Conservation (phyloP, 2,888 invertebrate genomes). For the Galerucella pusilla region DNA sequence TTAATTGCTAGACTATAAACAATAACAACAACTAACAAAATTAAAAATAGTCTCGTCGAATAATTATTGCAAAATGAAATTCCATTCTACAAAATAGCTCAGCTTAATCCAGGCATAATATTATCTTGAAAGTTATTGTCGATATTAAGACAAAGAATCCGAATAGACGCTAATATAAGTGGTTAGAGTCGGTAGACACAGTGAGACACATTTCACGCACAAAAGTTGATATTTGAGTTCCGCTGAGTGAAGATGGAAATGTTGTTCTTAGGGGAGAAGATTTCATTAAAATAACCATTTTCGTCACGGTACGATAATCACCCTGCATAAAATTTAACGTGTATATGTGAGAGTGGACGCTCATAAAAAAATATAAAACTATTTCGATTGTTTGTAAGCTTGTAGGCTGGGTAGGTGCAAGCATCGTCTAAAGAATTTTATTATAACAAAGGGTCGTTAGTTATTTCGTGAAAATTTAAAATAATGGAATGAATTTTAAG, state of each 20-base stretch:
- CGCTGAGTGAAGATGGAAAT: slow-evolving; percentile 58
- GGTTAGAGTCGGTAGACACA: slow-evolving; percentile 16
- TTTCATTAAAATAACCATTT: slow-evolving; percentile 61
- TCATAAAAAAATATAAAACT: slow-evolving; percentile 5
- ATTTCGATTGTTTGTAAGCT: slow-evolving; percentile 12
- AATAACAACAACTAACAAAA: no score
- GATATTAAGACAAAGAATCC: slow-evolving; percentile 10
- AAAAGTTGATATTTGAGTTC: slow-evolving; percentile 49
- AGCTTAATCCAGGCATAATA: no score
- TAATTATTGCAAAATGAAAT: background rate
- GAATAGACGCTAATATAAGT: slow-evolving; percentile 8
- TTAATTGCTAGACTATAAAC: no score
- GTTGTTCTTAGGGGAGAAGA: slow-evolving; percentile 57
- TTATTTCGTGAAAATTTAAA: background rate
- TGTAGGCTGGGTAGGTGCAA: slow-evolving; percentile 1
- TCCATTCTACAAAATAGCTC: no score
- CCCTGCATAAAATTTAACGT: slow-evolving; percentile 42
- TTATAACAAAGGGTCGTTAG: background rate
- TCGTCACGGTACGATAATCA: slow-evolving; percentile 55
- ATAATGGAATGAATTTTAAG: background rate
- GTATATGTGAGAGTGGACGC: slow-evolving; percentile 14
- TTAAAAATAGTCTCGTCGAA: background rate
- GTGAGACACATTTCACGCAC: slow-evolving; percentile 32
- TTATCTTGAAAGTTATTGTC: slow-evolving; percentile 5
- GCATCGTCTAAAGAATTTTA: background rate